Conservation (phyloP, 2,888 invertebrate genomes). For the Seira sanloemensis region DNA sequence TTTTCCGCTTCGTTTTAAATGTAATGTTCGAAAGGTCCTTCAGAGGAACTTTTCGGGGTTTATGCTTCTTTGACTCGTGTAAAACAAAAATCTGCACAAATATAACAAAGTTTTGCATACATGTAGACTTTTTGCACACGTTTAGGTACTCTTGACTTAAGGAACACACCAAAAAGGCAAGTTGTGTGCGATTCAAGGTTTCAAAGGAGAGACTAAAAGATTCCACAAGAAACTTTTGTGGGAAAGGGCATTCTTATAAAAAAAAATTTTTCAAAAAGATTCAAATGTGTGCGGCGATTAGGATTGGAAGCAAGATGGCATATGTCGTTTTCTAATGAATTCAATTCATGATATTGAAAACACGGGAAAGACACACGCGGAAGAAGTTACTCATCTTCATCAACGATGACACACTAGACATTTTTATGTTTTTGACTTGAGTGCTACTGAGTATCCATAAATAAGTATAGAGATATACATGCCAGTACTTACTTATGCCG, state of each 20-base stretch:
- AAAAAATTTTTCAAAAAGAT: too few species aligned
- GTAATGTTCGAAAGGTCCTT: background rate
- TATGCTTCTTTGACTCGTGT: background rate
- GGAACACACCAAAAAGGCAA: too few species aligned
- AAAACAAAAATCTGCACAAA: background rate
- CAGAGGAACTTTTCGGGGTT: background rate
- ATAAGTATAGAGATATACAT: background rate
- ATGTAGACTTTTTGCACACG: too few species aligned
- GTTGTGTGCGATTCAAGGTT: too few species aligned
- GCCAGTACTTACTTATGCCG: too few species aligned
- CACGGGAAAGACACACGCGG: background rate
- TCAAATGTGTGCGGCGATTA: too few species aligned
- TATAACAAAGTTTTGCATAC: background rate
- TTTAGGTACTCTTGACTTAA: too few species aligned
- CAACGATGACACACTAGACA: background rate
- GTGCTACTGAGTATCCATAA: background rate
- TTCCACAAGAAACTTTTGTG: too few species aligned
- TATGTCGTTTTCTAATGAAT: background rate
- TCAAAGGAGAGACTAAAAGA: too few species aligned
- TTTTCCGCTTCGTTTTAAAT: slow-evolving; percentile 45
- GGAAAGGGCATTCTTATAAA: too few species aligned
- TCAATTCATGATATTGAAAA: background rate
- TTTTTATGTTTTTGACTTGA: background rate
- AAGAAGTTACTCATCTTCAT: background rate
- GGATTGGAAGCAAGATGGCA: too few species aligned